Conservation (phyloP, 2,797 vertebrate species). For the Pseudopleuronectes americanus region DNA sequence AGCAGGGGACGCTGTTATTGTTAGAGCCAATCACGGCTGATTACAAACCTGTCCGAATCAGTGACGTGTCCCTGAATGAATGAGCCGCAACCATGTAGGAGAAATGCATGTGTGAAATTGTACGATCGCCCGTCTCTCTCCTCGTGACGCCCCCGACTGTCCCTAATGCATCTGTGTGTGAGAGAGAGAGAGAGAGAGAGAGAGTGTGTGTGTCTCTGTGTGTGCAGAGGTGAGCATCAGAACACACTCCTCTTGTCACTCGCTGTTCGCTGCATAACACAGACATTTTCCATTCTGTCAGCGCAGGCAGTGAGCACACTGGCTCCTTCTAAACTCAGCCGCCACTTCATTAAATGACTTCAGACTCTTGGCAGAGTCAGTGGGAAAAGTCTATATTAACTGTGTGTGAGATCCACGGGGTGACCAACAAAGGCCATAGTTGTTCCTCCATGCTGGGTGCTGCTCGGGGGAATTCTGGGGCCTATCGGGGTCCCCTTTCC, state of each 20-base stretch:
- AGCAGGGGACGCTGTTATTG: neutral
- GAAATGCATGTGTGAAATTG: slow-evolving; percentile 22
- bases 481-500: slow-evolving; percentile 68
- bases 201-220: slow-evolving; percentile 25
- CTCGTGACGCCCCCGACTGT: slow-evolving; percentile 6
- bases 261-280: slow-evolving; percentile 76
- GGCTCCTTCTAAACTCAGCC: slow-evolving; percentile 86
- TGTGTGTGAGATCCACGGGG: slow-evolving; percentile 84
- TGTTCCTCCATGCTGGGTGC: slow-evolving; percentile 79
- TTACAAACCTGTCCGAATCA: slow-evolving; percentile 36
- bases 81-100: slow-evolving; percentile 9
- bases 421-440: slow-evolving; percentile 86
- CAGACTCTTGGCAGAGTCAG: slow-evolving; percentile 87
- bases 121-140: slow-evolving; percentile 18
- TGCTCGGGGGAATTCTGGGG: slow-evolving; percentile 68
- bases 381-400: slow-evolving; percentile 90
- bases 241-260: slow-evolving; percentile 78
- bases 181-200: neutral
- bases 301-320: slow-evolving; percentile 76
- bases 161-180: slow-evolving; percentile 12
- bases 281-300: slow-evolving; percentile 89
- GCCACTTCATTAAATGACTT: slow-evolving; percentile 90
- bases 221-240: slow-evolving; percentile 71
- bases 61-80: slow-evolving; percentile 16
- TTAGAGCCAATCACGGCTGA: slow-evolving; percentile 2